These are phyloP conservation scores for Paralichthys olivaceus DNA, from an alignment of 2,113 vertebrate genomes.

Conservation along the genomic window DNA sequence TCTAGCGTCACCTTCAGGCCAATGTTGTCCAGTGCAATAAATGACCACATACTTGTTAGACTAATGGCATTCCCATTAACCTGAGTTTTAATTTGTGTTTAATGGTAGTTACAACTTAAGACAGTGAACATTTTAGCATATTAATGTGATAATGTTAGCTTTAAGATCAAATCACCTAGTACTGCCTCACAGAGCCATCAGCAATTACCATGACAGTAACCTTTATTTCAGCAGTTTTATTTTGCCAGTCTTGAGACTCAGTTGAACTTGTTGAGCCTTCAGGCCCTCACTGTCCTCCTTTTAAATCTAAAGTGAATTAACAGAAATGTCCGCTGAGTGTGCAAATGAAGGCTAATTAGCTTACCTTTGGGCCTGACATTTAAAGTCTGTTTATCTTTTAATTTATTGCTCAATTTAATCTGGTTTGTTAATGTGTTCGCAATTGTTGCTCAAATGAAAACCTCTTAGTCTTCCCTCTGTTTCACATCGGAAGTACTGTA, in stretches of 20 bases:
- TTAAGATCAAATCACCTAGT: neutral
- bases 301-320: neutral
- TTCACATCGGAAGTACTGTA: conserved; percentile 19
- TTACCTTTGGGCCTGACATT: neutral
- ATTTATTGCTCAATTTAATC: neutral
- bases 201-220: neutral
- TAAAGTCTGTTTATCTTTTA: neutral
- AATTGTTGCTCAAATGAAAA: neutral
- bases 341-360: neutral
- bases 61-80: too few species aligned
- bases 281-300: neutral
- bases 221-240: neutral
- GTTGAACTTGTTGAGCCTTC: neutral
- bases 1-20: too few species aligned
- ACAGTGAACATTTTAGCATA: neutral
- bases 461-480: neutral
- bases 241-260: neutral
- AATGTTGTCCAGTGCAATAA: too few species aligned
- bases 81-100: neutral
- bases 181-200: neutral
- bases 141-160: neutral
- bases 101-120: neutral
- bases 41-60: too few species aligned
- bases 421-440: neutral
- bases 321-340: neutral